Evolutionary conservation across 2,888 invertebrate species (phyloP).

Genomic region (Uropetala carovei): DNA sequence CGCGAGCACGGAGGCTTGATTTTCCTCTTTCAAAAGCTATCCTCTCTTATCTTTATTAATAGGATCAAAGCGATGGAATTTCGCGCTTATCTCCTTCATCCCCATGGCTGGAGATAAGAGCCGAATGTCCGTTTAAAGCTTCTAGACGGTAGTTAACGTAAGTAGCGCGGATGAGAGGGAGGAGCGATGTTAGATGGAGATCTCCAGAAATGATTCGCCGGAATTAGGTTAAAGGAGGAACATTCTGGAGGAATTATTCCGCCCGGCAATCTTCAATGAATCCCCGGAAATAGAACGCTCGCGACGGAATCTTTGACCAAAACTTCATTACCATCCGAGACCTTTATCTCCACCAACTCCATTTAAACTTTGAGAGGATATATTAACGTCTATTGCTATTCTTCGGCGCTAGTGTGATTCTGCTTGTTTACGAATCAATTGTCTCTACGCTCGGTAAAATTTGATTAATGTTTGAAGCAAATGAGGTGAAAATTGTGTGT

Average conservation of each 20-base stretch:
- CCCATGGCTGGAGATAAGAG: background rate
- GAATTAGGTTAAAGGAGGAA: constrained; percentile 12
- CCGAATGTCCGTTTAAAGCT: constrained; percentile 6
- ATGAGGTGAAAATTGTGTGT: too few species aligned
- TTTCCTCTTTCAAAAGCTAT: too few species aligned
- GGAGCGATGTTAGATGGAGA: background rate
- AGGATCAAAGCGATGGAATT: background rate
- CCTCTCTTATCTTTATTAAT: background rate
- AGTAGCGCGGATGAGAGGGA: background rate
- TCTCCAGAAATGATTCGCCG: background rate
- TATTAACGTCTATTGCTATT: too few species aligned
- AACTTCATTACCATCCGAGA: constrained; percentile 4
- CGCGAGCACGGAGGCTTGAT: too few species aligned
- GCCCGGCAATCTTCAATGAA: constrained; percentile 29
- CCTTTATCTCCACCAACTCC: background rate
- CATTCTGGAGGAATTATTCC: too few species aligned
- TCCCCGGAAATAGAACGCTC: background rate
- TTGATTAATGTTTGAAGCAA: too few species aligned
- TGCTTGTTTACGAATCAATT: too few species aligned
- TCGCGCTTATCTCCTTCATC: background rate
- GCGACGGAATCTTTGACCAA: constrained; percentile 26
- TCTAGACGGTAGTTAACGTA: background rate
- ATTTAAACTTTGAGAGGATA: background rate
- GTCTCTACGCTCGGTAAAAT: too few species aligned
- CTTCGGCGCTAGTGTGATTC: too few species aligned